These are phyloP conservation scores for Scolopax rusticola DNA, from an alignment of 2,797 vertebrate genomes.

Conservation along the genomic window DNA sequence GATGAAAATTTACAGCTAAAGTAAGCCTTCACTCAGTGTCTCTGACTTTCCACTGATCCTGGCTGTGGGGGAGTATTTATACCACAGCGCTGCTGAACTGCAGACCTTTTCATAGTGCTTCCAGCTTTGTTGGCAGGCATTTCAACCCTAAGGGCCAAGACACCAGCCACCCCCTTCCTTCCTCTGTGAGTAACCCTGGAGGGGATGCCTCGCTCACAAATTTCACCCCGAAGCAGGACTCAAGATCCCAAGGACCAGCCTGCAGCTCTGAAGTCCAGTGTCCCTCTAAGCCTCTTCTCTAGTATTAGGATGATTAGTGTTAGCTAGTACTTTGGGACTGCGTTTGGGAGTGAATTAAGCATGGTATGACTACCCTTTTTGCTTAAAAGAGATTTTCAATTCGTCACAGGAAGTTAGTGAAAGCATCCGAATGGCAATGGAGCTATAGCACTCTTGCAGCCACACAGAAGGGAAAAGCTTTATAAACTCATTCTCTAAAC, in stretches of 20 bases:
- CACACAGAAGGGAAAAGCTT: neutral
- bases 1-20: conserved; percentile 19
- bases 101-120: conserved; percentile 38
- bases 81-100: neutral
- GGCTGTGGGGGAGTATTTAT: neutral
- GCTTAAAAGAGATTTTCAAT: neutral
- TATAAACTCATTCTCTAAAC: neutral
- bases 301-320: neutral
- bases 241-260: neutral
- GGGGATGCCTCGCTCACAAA: conserved; percentile 3
- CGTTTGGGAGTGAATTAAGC: neutral
- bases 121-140: conserved; percentile 20
- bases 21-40: neutral
- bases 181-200: neutral
- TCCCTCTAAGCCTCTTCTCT: neutral
- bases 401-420: neutral
- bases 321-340: neutral
- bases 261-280: neutral
- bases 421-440: neutral
- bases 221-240: neutral
- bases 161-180: conserved; percentile 1
- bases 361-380: neutral
- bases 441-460: neutral
- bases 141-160: neutral
- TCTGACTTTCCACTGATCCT: neutral